Conservation (phyloP, 1,140 invertebrate genomes). For the Antheraea pernyi region DNA sequence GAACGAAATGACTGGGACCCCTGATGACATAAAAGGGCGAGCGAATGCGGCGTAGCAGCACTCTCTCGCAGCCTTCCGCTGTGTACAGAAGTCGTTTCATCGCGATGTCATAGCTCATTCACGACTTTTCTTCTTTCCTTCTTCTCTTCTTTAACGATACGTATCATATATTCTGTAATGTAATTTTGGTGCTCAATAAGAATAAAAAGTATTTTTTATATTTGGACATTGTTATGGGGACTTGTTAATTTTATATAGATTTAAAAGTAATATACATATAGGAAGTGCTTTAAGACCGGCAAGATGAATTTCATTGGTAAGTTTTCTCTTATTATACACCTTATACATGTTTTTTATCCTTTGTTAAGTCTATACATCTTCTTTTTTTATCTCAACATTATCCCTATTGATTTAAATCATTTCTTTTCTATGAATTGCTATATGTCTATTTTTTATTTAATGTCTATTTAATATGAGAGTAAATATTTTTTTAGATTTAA, state of each 20-base stretch:
- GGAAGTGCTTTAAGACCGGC: slow-evolving; percentile 35
- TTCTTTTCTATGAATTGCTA: too few relatives aligned
- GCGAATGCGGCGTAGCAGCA: slow-evolving; percentile 40
- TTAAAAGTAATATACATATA: slow-evolving; percentile 44
- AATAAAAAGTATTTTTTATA: slow-evolving; percentile 67
- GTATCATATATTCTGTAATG: slow-evolving; percentile 70
- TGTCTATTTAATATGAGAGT: too few relatives aligned
- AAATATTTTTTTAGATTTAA: too few relatives aligned
- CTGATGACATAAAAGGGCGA: slow-evolving; percentile 50
- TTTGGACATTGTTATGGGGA: slow-evolving; percentile 54
- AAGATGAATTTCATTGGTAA: slow-evolving; percentile 73
- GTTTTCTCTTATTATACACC: slow-evolving; percentile 23
- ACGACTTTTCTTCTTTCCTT: slow-evolving; percentile 29
- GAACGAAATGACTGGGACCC: slow-evolving; percentile 16
- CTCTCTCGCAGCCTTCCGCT: slow-evolving; percentile 49
- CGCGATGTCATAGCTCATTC: slow-evolving; percentile 43
- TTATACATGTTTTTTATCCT: too few relatives aligned
- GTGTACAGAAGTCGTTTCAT: slow-evolving; percentile 44
- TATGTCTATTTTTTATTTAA: too few relatives aligned
- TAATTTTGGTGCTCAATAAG: slow-evolving; percentile 67
- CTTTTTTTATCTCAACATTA: not conserved
- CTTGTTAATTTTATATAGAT: slow-evolving; percentile 44
- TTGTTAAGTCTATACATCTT: too few relatives aligned
- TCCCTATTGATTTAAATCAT: not conserved
- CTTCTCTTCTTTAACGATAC: slow-evolving; percentile 46